Percentiles rank a stretch among this genome's conserved stretches.
phyloP scores from a whole-genome alignment of 2,888 invertebrate genomes.

The Tachina grossa region DNA sequence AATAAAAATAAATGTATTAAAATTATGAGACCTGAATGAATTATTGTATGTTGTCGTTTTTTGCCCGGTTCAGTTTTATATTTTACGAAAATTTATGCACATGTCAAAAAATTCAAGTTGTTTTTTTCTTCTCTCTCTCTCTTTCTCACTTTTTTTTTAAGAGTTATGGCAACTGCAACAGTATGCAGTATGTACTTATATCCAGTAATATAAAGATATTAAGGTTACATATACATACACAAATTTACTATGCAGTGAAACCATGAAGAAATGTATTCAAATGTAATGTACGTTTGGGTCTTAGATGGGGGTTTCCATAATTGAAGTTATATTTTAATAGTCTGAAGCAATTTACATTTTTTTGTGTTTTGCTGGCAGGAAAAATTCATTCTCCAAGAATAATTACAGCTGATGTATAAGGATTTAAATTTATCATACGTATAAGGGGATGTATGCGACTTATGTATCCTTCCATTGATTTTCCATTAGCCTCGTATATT shows the following conservation, averaged over 20 bases:
- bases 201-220: conserved; percentile 23
- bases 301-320: conserved; percentile 38
- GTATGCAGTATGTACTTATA: not conserved
- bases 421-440: too few relatives aligned
- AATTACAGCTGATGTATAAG: too few relatives aligned
- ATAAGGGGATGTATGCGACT: too few relatives aligned
- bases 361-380: too few relatives aligned
- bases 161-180: conserved; percentile 36
- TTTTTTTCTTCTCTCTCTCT: conserved; percentile 31
- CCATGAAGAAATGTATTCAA: conserved; percentile 11
- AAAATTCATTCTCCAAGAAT: too few relatives aligned
- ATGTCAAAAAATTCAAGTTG: conserved; percentile 73
- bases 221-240: conserved; percentile 45
- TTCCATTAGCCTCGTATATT: too few relatives aligned
- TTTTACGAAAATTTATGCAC: conserved; percentile 76
- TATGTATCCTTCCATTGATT: too few relatives aligned
- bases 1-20: conserved; percentile 70
- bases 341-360: too few relatives aligned
- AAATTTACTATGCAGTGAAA: conserved; percentile 56
- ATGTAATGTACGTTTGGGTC: not conserved
- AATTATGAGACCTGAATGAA: conserved; percentile 70
- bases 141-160: conserved; percentile 3
- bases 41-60: conserved; percentile 65
- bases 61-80: conserved; percentile 62
- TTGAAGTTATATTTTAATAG: not conserved